Evolutionary conservation across 2,797 vertebrate species (phyloP), one percentile per base, ranked within the genome.

Genomic region (Gallinago nigripennis): DNA sequence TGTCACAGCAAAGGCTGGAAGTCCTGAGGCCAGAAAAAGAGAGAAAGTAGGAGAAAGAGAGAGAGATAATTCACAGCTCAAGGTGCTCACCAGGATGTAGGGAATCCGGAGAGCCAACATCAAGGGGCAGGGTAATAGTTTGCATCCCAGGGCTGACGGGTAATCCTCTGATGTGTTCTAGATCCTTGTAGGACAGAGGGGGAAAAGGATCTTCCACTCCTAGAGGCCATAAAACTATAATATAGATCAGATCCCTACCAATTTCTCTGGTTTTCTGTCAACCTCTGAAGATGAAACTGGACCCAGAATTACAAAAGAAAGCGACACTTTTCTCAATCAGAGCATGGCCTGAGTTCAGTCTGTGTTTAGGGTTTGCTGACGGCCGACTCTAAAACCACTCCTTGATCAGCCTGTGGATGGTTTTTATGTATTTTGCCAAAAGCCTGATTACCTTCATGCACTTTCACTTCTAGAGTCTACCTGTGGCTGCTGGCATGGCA

Each of bases 81-180:
- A 37, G 21, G 43, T 11, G 5, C 3, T 7, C 50, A 2, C 27
- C 14, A 57, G 56, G 60, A 10, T 1, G 2, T 7, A 28, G 15
- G 33, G 16, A 20, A 23, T 37, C 50, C 2, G 12, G 31, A 56
- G 3, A 8, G 15, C 21, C 57, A 75, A n/a, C 37, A 27, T 6
- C 0, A 0, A 35, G 20, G 21, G 4, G 8, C 0, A 0, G 6
- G 7, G 50, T 46, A 37, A 28, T 6, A 41, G 5, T 58, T 63
- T 6, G 1, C 25, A 16, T 5, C n/a, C 37, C 50, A 10, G 0
- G 30, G 31, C 41, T 21, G 75, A 3, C 6, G 24, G 6, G 0
- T 11, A 56, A 2, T 81, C 54, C 37, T 70, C 54, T 24, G 16
- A 1, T 3, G 27, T 1, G 35, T 21, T 27, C 3, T 50, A 41